Evolutionary conservation across 2,888 invertebrate species (phyloP).

Genomic region (Operophtera brumata): DNA sequence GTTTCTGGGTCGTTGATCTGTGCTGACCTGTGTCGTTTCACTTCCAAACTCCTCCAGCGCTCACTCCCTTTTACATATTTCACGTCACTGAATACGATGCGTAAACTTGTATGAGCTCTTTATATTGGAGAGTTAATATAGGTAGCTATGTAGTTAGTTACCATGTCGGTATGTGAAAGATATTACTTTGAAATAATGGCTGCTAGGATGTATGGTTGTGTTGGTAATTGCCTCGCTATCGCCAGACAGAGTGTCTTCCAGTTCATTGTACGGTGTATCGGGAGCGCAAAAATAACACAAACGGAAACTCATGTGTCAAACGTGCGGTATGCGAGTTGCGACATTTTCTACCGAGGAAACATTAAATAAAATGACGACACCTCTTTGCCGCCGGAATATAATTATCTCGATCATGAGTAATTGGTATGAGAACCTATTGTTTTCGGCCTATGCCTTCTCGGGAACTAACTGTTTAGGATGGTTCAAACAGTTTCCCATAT

Average conservation of each 20-base stretch:
- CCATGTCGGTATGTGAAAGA: neutral
- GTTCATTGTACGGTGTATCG: slow-evolving; percentile 58
- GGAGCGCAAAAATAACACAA: slow-evolving; percentile 54
- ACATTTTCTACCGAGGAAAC: slow-evolving; percentile 23
- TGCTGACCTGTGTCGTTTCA: slow-evolving; percentile 58
- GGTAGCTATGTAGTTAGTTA: neutral
- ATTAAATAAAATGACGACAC: slow-evolving; percentile 25
- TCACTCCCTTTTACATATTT: slow-evolving; percentile 20
- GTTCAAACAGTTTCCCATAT: too few species aligned
- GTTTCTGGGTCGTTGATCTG: slow-evolving; percentile 71
- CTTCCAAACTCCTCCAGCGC: slow-evolving; percentile 40
- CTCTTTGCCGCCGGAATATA: slow-evolving; percentile 4
- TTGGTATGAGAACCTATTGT: slow-evolving; percentile 13
- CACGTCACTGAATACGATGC: neutral
- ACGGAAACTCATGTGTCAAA: slow-evolving; percentile 58
- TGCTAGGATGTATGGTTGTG: neutral
- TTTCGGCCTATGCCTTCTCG: slow-evolving; percentile 1
- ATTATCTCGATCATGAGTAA: slow-evolving; percentile 10
- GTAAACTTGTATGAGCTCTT: neutral
- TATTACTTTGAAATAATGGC: neutral
- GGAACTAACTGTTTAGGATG: neutral
- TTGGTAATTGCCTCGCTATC: slow-evolving; percentile 24
- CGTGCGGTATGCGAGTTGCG: slow-evolving; percentile 24
- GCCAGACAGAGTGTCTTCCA: slow-evolving; percentile 55
- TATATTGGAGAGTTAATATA: neutral